A percentile compares a stretch with the other conserved stretches of the same genome.
Conservation (phyloP, 2,797 vertebrate genomes). For the Aldrovandia affinis region DNA sequence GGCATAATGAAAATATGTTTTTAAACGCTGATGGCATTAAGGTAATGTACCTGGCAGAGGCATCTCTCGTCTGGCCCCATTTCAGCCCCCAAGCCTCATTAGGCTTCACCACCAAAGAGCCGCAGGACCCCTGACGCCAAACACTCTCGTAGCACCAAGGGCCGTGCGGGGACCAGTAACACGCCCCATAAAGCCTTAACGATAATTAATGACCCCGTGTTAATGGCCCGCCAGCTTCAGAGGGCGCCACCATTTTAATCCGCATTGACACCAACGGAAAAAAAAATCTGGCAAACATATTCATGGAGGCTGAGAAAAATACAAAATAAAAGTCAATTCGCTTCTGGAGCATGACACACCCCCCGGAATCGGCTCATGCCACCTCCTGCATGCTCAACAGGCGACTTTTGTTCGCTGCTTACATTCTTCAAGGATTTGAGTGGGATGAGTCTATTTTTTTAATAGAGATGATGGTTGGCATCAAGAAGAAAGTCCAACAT, state of each 20-base stretch:
- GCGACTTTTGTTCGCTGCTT: constrained; percentile 73
- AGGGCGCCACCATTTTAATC: constrained; percentile 73
- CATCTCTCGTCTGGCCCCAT: constrained; percentile 73
- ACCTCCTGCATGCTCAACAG: constrained; percentile 65
- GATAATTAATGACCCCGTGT: constrained; percentile 73
- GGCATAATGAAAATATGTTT: constrained; percentile 19
- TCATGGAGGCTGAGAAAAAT: constrained; percentile 58
- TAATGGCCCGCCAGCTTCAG: constrained; percentile 70
- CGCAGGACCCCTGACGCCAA: constrained; percentile 64
- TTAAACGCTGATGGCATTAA: constrained; percentile 64
- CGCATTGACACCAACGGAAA: constrained; percentile 60
- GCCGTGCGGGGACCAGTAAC: constrained; percentile 64
- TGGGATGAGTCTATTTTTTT: constrained; percentile 69
- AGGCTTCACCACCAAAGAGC: constrained; percentile 66
- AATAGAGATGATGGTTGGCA: too few relatives aligned
- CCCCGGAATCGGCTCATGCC: too few relatives aligned
- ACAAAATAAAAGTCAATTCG: constrained; percentile 74
- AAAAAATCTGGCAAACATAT: constrained; percentile 43
- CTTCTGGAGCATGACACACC: constrained; percentile 44
- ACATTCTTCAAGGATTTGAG: constrained; percentile 66
- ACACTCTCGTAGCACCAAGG: constrained; percentile 65
- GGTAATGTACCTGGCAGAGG: constrained; percentile 76
- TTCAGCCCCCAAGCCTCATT: constrained; percentile 74
- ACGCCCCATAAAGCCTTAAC: constrained; percentile 74
- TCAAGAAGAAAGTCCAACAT: neutral